Base-by-base conservation (phyloP, 1,140 invertebrate genomes). In the Alviniconcha marisindica region DNA sequence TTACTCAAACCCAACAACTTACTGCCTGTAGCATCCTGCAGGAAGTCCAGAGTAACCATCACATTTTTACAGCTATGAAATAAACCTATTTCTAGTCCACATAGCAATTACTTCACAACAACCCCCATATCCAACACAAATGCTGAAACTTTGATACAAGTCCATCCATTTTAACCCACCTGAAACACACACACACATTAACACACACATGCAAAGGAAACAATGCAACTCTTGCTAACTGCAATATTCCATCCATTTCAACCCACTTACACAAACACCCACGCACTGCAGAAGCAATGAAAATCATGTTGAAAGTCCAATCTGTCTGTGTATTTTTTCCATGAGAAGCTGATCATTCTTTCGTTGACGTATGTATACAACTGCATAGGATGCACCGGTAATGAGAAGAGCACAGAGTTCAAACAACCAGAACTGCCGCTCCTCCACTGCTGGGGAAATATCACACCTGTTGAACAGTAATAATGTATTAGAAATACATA, bases 401-500 rank as follows among this genome's bases (percentile, higher is more conserved):
- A 96, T 79, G 0, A 95, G 90, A 88, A 97, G 95, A 92, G 96
- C 96, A 84, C 95, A 95, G 21, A 94, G 94, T 90, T 97, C 96
- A 91, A 98, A 98, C 89, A 96, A 95, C 95, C 97, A 97, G 93
- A 97, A 98, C 66, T 95, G 95, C 94, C 88, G 90, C 86, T 93
- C 91, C 84, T 94, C 93, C 51, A 81, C 77, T n/a, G 78, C 83
- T 21, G 83, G 84, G 15, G 83, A 83, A 28, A 84, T 82, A 24
- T 87, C 82, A 84, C 87, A 88, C 54, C 87, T 88, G 81, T 28
- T 83, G 81, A 4, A 80, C 24, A 48, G 21, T n/a, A n/a, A n/a
- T n/a, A n/a, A n/a, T n/a, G n/a, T n/a, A n/a, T n/a, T n/a, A n/a
- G n/a, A n/a, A n/a, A n/a, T n/a, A n/a, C n/a, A n/a, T n/a, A n/a